Percentiles rank a stretch among this genome's conserved stretches.
Evolutionary conservation across 2,888 invertebrate species (phyloP).

Genomic region (Dendrolimus pini): DNA sequence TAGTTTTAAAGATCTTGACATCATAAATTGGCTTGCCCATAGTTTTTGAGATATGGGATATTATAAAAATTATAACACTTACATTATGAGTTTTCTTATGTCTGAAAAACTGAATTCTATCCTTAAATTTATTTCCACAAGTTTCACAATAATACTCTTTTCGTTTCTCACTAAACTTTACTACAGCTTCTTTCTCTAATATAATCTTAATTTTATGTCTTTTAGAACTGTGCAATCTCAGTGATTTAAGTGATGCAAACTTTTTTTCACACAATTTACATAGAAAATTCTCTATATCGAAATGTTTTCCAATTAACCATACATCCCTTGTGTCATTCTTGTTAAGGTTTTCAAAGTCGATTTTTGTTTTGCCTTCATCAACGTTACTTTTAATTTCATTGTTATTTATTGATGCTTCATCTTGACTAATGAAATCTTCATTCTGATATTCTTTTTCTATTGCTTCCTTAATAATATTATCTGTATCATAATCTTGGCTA

Average conservation of each 20-base stretch:
- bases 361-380: no score
- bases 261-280: constrained; percentile 46
- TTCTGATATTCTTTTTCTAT: no score
- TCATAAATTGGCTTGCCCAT: no score
- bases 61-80: constrained; percentile 7
- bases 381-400: constrained; percentile 1
- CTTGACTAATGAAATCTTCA: constrained; percentile 2
- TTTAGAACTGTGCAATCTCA: constrained; percentile 38
- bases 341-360: neutral
- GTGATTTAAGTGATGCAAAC: constrained; percentile 22
- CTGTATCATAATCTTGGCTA: constrained; percentile 8
- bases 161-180: constrained; percentile 1
- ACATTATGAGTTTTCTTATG: constrained; percentile 34
- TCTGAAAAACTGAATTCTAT: constrained; percentile 20
- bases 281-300: constrained; percentile 30
- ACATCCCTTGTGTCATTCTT: constrained; percentile 6
- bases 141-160: constrained; percentile 26
- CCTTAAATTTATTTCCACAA: constrained; percentile 29
- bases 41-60: no score
- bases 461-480: neutral
- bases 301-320: constrained; percentile 16
- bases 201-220: constrained; percentile 29
- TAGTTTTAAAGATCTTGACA: no score
- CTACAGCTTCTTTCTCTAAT: constrained; percentile 15
- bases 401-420: constrained; percentile 3